Percentiles rank a stretch among this genome's conserved stretches.
Conservation (phyloP, 2,888 invertebrate genomes). For the Pseudolycoriella hygida region DNA sequence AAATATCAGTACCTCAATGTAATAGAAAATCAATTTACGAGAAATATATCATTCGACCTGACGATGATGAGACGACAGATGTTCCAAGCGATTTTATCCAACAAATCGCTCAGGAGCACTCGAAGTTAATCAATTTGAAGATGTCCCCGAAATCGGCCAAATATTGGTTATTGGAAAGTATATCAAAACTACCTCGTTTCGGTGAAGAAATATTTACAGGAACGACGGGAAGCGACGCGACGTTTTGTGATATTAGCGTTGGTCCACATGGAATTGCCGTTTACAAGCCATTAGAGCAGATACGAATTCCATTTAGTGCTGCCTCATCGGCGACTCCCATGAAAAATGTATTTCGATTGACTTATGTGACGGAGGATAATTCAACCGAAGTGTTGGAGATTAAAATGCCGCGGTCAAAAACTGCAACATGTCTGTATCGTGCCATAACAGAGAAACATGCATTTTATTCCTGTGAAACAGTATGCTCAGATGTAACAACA, state of each 20-base stretch:
- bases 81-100: constrained; percentile 23
- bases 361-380: constrained; percentile 51
- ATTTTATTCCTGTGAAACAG: constrained; percentile 85
- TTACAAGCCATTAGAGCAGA: constrained; percentile 42
- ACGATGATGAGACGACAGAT: constrained; percentile 10
- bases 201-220: constrained; percentile 72
- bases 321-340: constrained; percentile 64
- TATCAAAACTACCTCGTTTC: constrained; percentile 60
- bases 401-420: constrained; percentile 62
- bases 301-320: constrained; percentile 58
- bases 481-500: constrained; percentile 68
- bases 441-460: constrained; percentile 84
- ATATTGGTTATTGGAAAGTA: constrained; percentile 67
- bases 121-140: constrained; percentile 24
- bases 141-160: constrained; percentile 65
- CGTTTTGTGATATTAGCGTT: constrained; percentile 44
- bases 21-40: constrained; percentile 23
- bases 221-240: constrained; percentile 27
- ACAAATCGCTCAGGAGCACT: constrained; percentile 25
- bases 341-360: constrained; percentile 54
- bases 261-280: constrained; percentile 71
- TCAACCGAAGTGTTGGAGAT: constrained; percentile 50
- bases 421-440: constrained; percentile 66
- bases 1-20: constrained; percentile 12
- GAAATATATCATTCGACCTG: constrained; percentile 22